Evolutionary conservation across 2,113 vertebrate species (phyloP).

Genomic region (Tyrannus savana): DNA sequence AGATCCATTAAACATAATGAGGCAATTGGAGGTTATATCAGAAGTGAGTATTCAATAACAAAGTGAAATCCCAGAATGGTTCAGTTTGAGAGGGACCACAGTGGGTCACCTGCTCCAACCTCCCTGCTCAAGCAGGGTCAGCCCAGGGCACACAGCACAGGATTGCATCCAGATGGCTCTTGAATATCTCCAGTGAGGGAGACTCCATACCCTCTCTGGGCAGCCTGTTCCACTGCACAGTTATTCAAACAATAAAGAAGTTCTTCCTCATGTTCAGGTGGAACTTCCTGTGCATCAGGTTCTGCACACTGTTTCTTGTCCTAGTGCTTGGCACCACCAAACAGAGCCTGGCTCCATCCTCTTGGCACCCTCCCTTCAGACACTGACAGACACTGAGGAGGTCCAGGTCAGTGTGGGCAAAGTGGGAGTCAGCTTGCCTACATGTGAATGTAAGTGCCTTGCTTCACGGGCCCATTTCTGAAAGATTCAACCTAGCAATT

Average conservation of each 20-base stretch:
- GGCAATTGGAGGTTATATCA: neutral
- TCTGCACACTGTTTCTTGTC: neutral
- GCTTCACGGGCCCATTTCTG: neutral
- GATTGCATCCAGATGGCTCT: neutral
- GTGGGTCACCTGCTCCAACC: neutral
- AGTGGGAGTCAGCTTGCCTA: neutral
- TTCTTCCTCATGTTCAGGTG: neutral
- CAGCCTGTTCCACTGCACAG: neutral
- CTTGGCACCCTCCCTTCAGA: neutral
- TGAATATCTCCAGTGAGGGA: neutral
- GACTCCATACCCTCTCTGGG: neutral
- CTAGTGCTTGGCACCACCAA: neutral
- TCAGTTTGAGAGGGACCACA: neutral
- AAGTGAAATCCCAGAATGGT: neutral
- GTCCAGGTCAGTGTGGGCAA: neutral
- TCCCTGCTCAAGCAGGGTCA: neutral
- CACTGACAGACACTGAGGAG: neutral
- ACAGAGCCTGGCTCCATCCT: neutral
- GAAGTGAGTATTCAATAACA: neutral
- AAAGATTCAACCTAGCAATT: neutral
- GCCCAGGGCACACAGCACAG: neutral
- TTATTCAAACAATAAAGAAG: neutral
- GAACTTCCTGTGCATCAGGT: neutral
- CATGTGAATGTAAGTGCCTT: neutral
- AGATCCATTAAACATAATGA: neutral